phyloP scores from a whole-genome alignment of 2,113 vertebrate genomes.

The Phrynocephalus versicolor region DNA sequence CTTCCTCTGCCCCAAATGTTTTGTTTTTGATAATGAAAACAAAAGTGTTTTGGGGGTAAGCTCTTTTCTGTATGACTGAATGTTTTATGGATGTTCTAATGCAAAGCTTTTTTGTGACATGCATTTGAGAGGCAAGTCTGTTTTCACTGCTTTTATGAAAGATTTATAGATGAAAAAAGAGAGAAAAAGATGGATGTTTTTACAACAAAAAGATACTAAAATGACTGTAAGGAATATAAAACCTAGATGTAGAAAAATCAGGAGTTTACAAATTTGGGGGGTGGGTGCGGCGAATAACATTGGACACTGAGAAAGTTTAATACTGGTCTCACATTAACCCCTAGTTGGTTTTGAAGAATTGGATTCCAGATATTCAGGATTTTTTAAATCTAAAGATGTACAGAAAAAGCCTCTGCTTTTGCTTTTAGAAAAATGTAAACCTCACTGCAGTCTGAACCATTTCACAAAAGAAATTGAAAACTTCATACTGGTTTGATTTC shows the following conservation, averaged over 20 bases:
- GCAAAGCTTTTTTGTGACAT: background rate
- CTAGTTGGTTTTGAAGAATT: background rate
- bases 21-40: slow-evolving; percentile 52
- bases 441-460: background rate
- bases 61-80: slow-evolving; percentile 43
- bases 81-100: slow-evolving; percentile 33
- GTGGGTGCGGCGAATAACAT: background rate
- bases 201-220: slow-evolving; percentile 40
- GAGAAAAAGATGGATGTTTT: slow-evolving; percentile 30
- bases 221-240: slow-evolving; percentile 28
- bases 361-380: background rate
- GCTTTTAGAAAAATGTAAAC: background rate
- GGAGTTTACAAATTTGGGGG: slow-evolving; percentile 7
- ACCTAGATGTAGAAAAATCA: slow-evolving; percentile 1
- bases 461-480: too few relatives aligned
- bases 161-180: slow-evolving; percentile 34
- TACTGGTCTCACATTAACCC: background rate
- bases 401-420: background rate
- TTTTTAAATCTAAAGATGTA: background rate
- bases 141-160: slow-evolving; percentile 26
- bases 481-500: background rate
- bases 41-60: slow-evolving; percentile 53
- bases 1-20: background rate
- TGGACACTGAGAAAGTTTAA: background rate
- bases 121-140: slow-evolving; percentile 9